Evolutionary conservation across 1,140 invertebrate species (phyloP), one percentile per base, ranked within the genome.

Genomic region (Atta texana): DNA sequence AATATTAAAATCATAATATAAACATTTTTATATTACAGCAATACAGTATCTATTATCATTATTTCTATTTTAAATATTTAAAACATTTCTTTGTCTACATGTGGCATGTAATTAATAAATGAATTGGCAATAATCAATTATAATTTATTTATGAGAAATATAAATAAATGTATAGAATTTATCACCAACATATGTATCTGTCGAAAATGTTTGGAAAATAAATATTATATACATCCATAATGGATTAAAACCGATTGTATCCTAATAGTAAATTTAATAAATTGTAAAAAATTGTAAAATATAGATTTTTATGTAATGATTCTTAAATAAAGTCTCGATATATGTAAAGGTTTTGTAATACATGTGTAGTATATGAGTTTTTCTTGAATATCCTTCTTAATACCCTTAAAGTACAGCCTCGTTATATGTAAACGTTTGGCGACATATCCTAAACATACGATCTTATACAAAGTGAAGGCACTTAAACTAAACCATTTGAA

Each of bases 1-100:
- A 28, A 28, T 78, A 72, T 4, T 53, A 28, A 44, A 57, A 76
- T 21, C 16, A 59, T 53, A 76, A 87, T 16, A 44, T 44, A 44
- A 21, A 69, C 21, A 68, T 12, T 53, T 59, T n/a, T 6, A 75
- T 59, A 18, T 68, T 59, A 75, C 18, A 59, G 16, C 14, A 31
- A 28, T 21, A 8, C 31, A 49, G 31, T 51, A 74, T 31, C 16
- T 49, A 75, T 6, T 5, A 24, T 75, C 51, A 39, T 24, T 21
- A 80, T 57, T 4, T 10, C 3, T 71, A 44, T 81, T 21, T 53
- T 68, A 49, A 55, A 24, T 34, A 34, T 68, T 80, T 68, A 12
- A 16, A 18, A 68, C 21, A 68, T 10, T 66, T 51, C 18, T 78
- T n/a, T 61, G 21, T 49, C 5, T 78, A 3, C 7, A 2, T 77